phyloP scores from a whole-genome alignment of 2,797 vertebrate genomes.

The Octomys mimax region DNA sequence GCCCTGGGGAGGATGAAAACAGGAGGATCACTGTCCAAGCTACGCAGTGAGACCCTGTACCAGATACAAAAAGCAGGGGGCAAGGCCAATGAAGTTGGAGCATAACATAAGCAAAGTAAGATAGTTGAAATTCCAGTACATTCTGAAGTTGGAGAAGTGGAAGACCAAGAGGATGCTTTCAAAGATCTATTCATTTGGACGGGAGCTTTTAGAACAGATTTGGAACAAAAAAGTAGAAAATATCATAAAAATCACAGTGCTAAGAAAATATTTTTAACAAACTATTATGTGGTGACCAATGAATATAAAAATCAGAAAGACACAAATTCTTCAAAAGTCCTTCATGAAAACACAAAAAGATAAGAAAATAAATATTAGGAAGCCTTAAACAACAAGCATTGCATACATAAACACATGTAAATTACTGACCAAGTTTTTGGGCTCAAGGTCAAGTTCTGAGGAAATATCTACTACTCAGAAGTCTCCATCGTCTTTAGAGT shows the following conservation, averaged over 20 bases:
- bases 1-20: too few species aligned
- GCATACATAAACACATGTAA: background rate
- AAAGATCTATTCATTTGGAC: conserved; percentile 95
- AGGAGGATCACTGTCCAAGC: too few species aligned
- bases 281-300: conserved; percentile 90
- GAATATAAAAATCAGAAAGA: conserved; percentile 91
- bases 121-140: conserved; percentile 79
- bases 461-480: background rate
- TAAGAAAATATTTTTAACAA: conserved; percentile 94
- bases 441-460: background rate
- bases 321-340: conserved; percentile 93
- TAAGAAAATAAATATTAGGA: conserved; percentile 70
- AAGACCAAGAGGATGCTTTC: conserved; percentile 77
- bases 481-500: background rate
- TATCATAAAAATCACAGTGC: conserved; percentile 92
- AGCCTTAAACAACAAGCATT: background rate
- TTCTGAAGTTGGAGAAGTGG: conserved; percentile 63
- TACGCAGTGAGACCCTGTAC: too few species aligned
- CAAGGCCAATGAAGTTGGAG: conserved; percentile 79
- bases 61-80: too few species aligned
- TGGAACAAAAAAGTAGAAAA: conserved; percentile 92
- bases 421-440: too few species aligned
- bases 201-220: conserved; percentile 92
- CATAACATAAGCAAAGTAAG: conserved; percentile 72
- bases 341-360: conserved; percentile 92